Conservation (phyloP, 2,113 vertebrate species). For the Chionomys nivalis region DNA sequence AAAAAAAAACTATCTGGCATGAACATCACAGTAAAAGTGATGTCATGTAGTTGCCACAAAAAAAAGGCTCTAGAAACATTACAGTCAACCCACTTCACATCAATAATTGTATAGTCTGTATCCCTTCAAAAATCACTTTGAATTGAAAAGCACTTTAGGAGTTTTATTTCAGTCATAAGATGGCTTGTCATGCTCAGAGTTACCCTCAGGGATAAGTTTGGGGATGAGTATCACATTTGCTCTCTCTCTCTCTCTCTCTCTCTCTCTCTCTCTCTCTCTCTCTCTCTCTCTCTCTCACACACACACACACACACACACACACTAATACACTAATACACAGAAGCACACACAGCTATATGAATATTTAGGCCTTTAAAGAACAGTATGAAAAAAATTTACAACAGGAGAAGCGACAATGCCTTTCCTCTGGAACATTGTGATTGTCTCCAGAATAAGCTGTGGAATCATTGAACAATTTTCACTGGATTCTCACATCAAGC, state of each 20-base stretch:
- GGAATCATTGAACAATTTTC: constrained; percentile 25
- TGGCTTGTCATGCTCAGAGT: background rate
- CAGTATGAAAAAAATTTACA: background rate
- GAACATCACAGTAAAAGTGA: background rate
- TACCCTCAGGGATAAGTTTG: background rate
- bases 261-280: background rate
- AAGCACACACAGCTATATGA: background rate
- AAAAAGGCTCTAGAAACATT: background rate
- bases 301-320: background rate
- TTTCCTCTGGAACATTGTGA: background rate
- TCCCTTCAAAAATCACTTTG: background rate
- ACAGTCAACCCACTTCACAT: rapidly evolving
- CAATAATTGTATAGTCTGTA: background rate
- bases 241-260: background rate
- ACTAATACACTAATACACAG: background rate
- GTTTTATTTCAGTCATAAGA: background rate
- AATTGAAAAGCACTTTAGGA: background rate
- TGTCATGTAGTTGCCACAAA: background rate
- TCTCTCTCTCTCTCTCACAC: background rate
- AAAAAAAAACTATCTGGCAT: background rate
- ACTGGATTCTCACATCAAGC: background rate
- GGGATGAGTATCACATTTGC: background rate
- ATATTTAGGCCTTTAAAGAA: background rate
- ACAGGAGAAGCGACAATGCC: background rate
- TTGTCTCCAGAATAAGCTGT: background rate